These are phyloP conservation scores for Oryzaephilus surinamensis DNA, from an alignment of 1,140 invertebrate species.

Conservation along the genomic window DNA sequence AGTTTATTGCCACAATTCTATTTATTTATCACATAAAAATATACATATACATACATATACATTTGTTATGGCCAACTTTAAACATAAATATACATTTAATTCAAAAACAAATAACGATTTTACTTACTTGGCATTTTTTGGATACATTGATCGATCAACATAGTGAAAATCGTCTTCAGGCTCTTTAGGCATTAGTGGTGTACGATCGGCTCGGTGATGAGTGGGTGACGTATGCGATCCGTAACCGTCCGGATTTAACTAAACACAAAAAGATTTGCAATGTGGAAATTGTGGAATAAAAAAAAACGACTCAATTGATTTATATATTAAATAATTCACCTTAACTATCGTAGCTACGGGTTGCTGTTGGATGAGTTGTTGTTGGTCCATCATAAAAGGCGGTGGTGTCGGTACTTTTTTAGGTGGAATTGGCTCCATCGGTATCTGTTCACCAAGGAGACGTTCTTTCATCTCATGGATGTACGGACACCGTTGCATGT, in stretches of 20 bases:
- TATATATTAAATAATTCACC: constrained; percentile 41
- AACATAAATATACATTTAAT: too few species aligned
- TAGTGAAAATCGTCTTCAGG: constrained; percentile 41
- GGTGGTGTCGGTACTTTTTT: constrained; percentile 28
- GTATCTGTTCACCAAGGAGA: constrained; percentile 45
- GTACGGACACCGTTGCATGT: constrained; percentile 81
- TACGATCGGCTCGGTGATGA: constrained; percentile 40
- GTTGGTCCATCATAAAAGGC: constrained; percentile 44
- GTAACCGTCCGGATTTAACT: constrained; percentile 69
- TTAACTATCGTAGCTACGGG: constrained; percentile 77
- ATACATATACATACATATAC: too few species aligned
- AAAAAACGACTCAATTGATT: background rate
- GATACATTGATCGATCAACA: constrained; percentile 42
- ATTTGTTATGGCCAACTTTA: too few species aligned
- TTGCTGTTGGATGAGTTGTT: constrained; percentile 46
- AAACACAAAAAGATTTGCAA: constrained; percentile 30
- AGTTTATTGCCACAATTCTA: too few species aligned
- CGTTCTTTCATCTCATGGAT: constrained; percentile 86
- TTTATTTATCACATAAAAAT: too few species aligned
- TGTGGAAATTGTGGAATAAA: too few species aligned
- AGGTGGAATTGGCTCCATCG: constrained; percentile 27
- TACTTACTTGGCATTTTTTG: constrained; percentile 87
- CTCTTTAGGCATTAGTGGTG: constrained; percentile 51
- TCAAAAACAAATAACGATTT: too few species aligned
- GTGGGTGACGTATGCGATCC: constrained; percentile 75